These are phyloP conservation scores for Hermetia illucens DNA, from an alignment of 1,140 invertebrate species.

Conservation along the genomic window DNA sequence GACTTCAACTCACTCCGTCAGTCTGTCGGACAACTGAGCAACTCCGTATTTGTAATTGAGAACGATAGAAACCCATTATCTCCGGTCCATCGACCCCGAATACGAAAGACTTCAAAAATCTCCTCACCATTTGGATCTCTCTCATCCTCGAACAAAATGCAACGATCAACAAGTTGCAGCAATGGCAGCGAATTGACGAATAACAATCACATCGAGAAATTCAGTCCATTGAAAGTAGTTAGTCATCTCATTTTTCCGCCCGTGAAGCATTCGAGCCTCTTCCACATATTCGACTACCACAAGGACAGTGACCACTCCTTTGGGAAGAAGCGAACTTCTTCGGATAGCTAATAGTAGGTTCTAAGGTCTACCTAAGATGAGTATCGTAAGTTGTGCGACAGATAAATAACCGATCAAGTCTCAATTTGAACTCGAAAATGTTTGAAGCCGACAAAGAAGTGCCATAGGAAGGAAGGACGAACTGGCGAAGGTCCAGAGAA, in stretches of 20 bases:
- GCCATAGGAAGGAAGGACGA: too few species aligned
- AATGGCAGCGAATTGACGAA: conserved; percentile 4
- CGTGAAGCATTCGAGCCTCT: conserved; percentile 26
- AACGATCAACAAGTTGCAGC: background rate
- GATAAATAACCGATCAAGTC: too few species aligned
- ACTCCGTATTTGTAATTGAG: conserved; percentile 21
- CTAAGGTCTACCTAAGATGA: too few species aligned
- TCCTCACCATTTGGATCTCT: conserved; percentile 4
- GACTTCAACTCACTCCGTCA: too few species aligned
- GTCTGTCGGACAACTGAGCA: too few species aligned
- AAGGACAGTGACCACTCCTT: background rate
- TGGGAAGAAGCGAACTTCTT: too few species aligned
- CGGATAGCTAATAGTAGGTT: too few species aligned
- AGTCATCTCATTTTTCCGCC: conserved; percentile 19
- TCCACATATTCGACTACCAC: conserved; percentile 22
- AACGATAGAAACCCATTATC: conserved; percentile 12
- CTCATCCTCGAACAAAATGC: background rate
- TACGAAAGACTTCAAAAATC: conserved; percentile 6
- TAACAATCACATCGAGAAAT: conserved; percentile 13
- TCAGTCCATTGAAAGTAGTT: conserved; percentile 20
- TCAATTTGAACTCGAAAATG: too few species aligned
- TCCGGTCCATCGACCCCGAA: conserved; percentile 21
- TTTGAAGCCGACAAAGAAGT: too few species aligned
- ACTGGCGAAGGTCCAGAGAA: too few species aligned
- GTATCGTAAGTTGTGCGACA: too few species aligned